Conservation (phyloP, 2,113 vertebrate species). For the Petaurus breviceps region DNA sequence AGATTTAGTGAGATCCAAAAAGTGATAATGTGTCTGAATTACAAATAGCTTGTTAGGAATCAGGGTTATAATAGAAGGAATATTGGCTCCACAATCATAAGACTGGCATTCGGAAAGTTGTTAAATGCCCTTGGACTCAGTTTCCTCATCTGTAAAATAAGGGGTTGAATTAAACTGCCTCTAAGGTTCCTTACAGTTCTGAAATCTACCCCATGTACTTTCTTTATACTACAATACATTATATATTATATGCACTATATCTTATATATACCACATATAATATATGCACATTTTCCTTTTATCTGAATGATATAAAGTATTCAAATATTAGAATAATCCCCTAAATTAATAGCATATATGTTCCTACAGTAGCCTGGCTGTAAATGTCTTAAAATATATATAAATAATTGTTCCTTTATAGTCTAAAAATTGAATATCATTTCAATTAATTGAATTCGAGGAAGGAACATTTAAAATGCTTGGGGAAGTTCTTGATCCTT, state of each 20-base stretch:
- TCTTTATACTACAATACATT: background rate
- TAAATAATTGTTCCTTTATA: conserved; percentile 18
- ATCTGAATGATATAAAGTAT: background rate
- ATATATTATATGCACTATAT: background rate
- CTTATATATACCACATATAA: background rate
- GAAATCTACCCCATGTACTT: background rate
- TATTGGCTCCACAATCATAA: background rate
- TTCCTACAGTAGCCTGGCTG: background rate
- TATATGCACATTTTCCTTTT: background rate
- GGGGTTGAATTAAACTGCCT: background rate
- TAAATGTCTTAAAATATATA: background rate
- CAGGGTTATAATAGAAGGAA: background rate
- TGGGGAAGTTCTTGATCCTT: conserved; percentile 11
- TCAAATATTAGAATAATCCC: background rate
- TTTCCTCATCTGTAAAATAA: background rate
- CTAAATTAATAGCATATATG: background rate
- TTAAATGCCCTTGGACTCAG: background rate
- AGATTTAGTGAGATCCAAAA: background rate
- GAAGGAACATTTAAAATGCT: background rate
- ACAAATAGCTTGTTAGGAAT: background rate
- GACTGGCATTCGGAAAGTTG: background rate
- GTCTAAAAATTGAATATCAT: conserved; percentile 4
- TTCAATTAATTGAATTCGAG: background rate
- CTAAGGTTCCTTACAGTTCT: background rate
- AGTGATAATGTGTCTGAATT: background rate